A percentile compares a stretch with the other conserved stretches of the same genome.
Evolutionary conservation across 2,888 invertebrate genomes (phyloP).

Genomic region (Macropis europaea): DNA sequence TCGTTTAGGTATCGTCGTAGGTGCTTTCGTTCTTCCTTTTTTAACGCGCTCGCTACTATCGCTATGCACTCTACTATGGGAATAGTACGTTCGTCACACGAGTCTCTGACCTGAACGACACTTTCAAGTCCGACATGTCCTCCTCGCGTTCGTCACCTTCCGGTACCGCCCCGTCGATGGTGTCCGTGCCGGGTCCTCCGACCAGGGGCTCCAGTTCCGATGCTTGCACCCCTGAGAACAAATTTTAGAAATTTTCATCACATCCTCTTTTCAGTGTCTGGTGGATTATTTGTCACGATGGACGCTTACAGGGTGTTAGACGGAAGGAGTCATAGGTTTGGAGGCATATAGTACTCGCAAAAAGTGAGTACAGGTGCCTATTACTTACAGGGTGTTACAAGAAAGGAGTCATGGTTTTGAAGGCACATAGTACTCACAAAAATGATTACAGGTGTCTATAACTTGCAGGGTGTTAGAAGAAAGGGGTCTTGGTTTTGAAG

Average conservation of each 20-base stretch:
- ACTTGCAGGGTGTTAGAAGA: no score
- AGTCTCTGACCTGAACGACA: slow-evolving; percentile 74
- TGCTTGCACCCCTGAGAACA: slow-evolving; percentile 72
- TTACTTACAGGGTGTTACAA: no score
- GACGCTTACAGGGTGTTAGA: no score
- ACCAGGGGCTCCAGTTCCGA: slow-evolving; percentile 81
- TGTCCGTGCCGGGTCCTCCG: slow-evolving; percentile 81
- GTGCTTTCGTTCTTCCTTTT: slow-evolving; percentile 57
- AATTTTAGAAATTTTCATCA: not conserved
- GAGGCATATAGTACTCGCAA: no score
- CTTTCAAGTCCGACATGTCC: slow-evolving; percentile 72
- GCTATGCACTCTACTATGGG: not conserved
- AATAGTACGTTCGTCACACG: slow-evolving; percentile 10
- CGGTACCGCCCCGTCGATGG: slow-evolving; percentile 73
- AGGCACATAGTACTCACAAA: no score
- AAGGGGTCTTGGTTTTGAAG: no score
- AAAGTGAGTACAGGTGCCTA: no score
- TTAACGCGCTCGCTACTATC: not conserved
- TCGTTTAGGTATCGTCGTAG: slow-evolving; percentile 64
- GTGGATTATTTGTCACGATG: no score
- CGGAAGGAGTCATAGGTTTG: no score
- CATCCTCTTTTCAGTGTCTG: no score
- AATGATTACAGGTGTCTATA: no score
- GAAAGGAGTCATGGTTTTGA: no score
- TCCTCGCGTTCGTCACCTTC: slow-evolving; percentile 77